phyloP scores from a whole-genome alignment of 2,113 vertebrate genomes.

The Tychaedon coryphoeus region DNA sequence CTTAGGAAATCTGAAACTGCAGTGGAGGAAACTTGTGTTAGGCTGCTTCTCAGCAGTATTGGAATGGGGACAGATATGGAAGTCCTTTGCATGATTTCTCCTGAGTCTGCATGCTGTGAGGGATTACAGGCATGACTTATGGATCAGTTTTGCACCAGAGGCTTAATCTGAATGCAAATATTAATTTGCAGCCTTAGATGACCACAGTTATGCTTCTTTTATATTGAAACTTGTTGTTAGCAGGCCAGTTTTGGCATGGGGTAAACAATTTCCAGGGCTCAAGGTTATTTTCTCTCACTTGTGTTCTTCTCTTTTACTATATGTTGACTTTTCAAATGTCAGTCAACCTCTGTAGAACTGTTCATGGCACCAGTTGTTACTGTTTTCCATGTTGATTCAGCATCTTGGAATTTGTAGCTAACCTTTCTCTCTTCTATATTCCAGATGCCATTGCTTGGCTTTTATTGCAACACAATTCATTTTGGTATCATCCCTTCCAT shows the following conservation, averaged over 20 bases:
- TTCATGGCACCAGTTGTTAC: conserved; percentile 2
- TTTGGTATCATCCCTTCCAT: background rate
- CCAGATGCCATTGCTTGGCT: background rate
- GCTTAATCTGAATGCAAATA: background rate
- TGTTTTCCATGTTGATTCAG: background rate
- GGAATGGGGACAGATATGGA: background rate
- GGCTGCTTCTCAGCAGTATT: background rate
- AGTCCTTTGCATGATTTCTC: background rate
- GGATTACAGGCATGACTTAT: background rate
- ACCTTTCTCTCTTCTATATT: background rate
- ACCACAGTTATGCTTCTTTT: background rate
- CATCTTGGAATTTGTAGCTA: background rate
- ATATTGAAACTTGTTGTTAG: background rate
- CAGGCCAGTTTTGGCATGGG: background rate
- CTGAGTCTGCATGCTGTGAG: background rate
- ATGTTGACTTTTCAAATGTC: conserved; percentile 10
- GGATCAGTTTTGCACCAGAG: background rate
- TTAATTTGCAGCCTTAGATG: background rate
- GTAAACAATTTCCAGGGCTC: background rate
- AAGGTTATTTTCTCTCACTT: conserved; percentile 1
- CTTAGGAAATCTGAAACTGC: background rate
- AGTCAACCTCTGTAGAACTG: background rate
- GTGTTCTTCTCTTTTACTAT: background rate
- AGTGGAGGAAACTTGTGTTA: background rate
- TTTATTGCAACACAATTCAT: background rate